phyloP scores from a whole-genome alignment of 2,113 vertebrate species.

The Phaethon lepturus region DNA sequence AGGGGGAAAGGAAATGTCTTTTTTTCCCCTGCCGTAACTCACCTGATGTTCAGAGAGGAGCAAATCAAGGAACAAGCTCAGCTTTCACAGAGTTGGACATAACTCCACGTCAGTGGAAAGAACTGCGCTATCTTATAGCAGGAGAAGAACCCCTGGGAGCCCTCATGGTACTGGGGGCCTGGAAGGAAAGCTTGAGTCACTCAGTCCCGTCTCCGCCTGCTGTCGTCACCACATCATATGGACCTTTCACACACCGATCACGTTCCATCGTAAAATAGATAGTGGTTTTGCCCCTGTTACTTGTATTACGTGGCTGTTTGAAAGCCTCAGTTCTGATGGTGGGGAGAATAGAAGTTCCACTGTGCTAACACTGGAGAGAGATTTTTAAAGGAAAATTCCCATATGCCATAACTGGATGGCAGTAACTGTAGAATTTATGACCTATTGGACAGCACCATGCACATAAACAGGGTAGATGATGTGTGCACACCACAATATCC shows the following conservation, averaged over 20 bases:
- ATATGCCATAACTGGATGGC: neutral
- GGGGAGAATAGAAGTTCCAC: neutral
- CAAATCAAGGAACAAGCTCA: slow-evolving; percentile 17
- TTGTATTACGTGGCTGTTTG: neutral
- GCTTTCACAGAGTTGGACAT: neutral
- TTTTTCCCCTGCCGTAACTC: neutral
- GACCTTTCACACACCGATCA: slow-evolving; percentile 50
- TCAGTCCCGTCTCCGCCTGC: slow-evolving; percentile 15
- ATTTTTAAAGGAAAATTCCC: slow-evolving; percentile 7
- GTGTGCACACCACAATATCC: neutral
- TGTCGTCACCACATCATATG: neutral
- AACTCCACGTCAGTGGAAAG: slow-evolving; percentile 55
- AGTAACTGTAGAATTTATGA: neutral
- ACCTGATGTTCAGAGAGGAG: slow-evolving; percentile 46
- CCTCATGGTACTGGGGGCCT: neutral
- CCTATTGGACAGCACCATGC: neutral
- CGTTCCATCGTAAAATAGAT: slow-evolving; percentile 53
- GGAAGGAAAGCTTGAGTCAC: slow-evolving; percentile 66
- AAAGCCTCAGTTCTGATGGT: neutral
- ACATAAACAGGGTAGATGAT: neutral
- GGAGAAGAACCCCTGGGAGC: slow-evolving; percentile 45
- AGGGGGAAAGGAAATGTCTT: neutral
- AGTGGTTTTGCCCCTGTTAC: slow-evolving; percentile 8
- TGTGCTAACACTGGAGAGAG: neutral
- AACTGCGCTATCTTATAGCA: slow-evolving; percentile 44